Conservation (phyloP, 2,888 invertebrate species). For the Tenthredo notha region DNA sequence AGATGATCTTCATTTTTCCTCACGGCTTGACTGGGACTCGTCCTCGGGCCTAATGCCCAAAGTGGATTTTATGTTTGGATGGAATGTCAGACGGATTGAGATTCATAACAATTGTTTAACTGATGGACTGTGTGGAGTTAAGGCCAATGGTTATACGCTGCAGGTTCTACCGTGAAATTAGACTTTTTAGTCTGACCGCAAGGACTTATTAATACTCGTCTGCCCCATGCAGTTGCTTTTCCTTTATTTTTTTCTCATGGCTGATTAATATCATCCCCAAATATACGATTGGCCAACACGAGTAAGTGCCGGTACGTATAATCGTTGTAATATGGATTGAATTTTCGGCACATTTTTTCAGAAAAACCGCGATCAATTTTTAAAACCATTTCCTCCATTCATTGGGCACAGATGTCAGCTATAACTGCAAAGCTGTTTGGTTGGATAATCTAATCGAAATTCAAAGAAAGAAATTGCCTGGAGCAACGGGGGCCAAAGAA, state of each 20-base stretch:
- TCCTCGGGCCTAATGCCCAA: conserved; percentile 57
- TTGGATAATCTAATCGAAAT: conserved; percentile 42
- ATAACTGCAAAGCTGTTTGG: background rate
- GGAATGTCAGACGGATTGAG: conserved; percentile 54
- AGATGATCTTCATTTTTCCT: conserved; percentile 62
- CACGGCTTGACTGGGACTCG: conserved; percentile 52
- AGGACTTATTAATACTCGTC: conserved; percentile 46
- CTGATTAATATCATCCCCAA: conserved; percentile 24
- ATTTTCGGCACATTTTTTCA: background rate
- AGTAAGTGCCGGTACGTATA: background rate
- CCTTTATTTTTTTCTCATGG: conserved; percentile 30
- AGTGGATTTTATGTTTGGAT: conserved; percentile 60
- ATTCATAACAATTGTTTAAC: conserved; percentile 56
- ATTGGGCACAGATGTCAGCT: conserved; percentile 33
- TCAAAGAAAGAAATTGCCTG: conserved; percentile 28
- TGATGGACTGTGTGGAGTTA: conserved; percentile 31
- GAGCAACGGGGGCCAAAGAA: background rate
- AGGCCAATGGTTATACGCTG: conserved; percentile 26
- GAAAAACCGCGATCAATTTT: background rate
- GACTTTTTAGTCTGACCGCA: conserved; percentile 35
- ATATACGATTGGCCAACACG: background rate
- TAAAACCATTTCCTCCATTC: conserved; percentile 20
- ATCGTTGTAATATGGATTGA: background rate
- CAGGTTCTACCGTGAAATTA: conserved; percentile 52
- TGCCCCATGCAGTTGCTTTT: background rate